Evolutionary conservation across 2,888 invertebrate species (phyloP).

Genomic region (Uropetala carovei): DNA sequence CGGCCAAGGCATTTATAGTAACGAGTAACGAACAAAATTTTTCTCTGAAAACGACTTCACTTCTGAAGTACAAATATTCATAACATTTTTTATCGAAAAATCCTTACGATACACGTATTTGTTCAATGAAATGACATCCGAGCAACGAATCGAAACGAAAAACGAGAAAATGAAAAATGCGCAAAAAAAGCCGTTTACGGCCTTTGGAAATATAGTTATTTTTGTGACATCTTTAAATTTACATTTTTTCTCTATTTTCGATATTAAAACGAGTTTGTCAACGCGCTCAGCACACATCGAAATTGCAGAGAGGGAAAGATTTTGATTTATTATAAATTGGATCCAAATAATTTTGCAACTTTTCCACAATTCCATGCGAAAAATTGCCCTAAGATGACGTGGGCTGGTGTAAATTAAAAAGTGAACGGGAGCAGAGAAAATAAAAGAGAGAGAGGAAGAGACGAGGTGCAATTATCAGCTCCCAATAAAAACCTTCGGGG

Average conservation of each 20-base stretch:
- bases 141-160: background rate
- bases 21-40: too few relatives aligned
- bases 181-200: background rate
- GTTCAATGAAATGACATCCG: background rate
- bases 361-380: background rate
- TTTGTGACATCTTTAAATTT: background rate
- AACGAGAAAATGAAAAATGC: background rate
- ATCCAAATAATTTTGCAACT: background rate
- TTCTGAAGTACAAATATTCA: background rate
- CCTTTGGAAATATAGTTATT: background rate
- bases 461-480: conserved; percentile 8
- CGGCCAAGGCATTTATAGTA: too few relatives aligned
- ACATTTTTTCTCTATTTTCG: background rate
- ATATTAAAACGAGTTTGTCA: conserved; percentile 3
- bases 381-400: background rate
- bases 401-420: background rate
- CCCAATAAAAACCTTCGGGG: conserved; percentile 10
- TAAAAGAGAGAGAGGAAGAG: background rate
- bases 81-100: background rate
- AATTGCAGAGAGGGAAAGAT: background rate
- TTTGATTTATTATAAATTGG: conserved; percentile 14
- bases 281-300: background rate
- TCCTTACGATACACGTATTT: background rate
- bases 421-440: background rate
- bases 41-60: background rate